Percentiles rank a stretch among this genome's conserved stretches.
Evolutionary conservation across 2,113 vertebrate species (phyloP).

Genomic region (Pyrgilauda ruficollis): DNA sequence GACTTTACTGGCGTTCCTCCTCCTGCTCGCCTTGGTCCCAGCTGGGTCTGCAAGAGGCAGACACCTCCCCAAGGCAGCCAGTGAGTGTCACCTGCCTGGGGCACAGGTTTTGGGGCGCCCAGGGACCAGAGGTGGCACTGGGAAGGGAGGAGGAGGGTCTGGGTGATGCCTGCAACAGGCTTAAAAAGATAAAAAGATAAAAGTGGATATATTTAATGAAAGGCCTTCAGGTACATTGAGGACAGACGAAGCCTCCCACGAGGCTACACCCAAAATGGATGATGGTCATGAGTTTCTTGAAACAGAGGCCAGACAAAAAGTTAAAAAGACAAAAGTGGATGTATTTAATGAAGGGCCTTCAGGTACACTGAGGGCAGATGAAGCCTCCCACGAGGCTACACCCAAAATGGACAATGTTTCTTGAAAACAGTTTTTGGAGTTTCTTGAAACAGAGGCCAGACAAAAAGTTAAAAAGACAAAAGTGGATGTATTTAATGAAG

Average conservation of each 20-base stretch:
- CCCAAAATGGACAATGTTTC: no score
- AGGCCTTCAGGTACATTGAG: no score
- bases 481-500: no score
- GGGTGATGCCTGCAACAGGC: background rate
- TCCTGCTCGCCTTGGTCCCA: conserved; percentile 44
- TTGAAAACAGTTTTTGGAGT: background rate
- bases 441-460: no score
- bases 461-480: no score
- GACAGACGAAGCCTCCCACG: background rate
- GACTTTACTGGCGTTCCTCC: background rate
- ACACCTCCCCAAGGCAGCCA: background rate
- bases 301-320: no score
- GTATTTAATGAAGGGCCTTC: no score
- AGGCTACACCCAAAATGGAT: background rate
- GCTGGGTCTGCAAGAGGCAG: background rate
- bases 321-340: no score
- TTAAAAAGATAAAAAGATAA: background rate
- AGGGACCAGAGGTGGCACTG: background rate
- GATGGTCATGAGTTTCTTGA: background rate
- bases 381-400: no score
- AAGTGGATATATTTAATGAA: background rate
- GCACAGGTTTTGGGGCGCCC: fast-evolving
- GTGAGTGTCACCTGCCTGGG: background rate
- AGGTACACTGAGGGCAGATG: no score
- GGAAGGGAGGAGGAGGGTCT: background rate